Base-by-base conservation (phyloP, 2,888 invertebrate genomes). In the Pycnomerus fuliginosus region DNA sequence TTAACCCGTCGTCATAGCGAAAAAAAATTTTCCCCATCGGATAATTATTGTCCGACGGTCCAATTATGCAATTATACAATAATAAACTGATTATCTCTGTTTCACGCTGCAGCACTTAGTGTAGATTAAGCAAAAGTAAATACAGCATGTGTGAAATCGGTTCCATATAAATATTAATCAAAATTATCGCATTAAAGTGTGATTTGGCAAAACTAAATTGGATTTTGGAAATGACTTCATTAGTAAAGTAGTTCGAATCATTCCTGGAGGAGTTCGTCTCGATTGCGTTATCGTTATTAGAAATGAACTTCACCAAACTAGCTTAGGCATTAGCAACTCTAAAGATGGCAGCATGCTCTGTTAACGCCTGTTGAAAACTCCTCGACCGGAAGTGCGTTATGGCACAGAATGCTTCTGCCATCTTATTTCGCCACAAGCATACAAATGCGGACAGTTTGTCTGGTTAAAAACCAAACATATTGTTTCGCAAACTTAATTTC, bases 171-270 rank as follows among this genome's bases (percentile, higher is more conserved):
- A 57, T 53, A 60, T 58, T 56, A 60, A 56, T 55, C 52, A 51
- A 52, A 56, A 52, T 44, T 48, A 50, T 50, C 50, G 49, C 55
- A 55, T 53, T 49, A 53, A 47, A 50, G 51, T 53, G 52, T 52
- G 53, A 55, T 55, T 57, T 50, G 53, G 44, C 43, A 44, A 49
- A 55, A 50, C 54, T 50, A 60, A 60, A 61, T 61, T 61, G 55
- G 55, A 50, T 57, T 61, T 57, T 48, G 40, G 44, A 38, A 52
- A 54, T 45, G 38, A 52, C 45, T 52, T 52, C 54, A 52, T 54
- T 54, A 52, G 46, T 52, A 45, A 54, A 54, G 52, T 49, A 53
- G 51, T 56, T 55, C 51, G 55, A 50, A 51, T 51, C 51, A 50
- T 48, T 55, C 48, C 42, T 51, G 51, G 50, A 44, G 51, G 50